Evolutionary conservation across 2,113 vertebrate genomes (phyloP).

Genomic region (Catharus minimus): DNA sequence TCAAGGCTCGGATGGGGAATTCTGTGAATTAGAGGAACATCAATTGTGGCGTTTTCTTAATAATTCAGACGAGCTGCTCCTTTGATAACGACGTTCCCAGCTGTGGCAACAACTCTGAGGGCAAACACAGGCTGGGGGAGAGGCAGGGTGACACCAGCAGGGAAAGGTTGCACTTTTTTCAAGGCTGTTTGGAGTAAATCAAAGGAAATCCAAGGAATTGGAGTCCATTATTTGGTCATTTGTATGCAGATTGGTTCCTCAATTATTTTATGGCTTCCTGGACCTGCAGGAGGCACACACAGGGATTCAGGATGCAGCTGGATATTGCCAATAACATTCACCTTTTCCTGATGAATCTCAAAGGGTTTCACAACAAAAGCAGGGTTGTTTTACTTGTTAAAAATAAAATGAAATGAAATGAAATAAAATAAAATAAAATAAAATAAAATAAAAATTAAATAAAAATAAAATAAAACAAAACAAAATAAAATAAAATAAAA

Average conservation of each 20-base stretch:
- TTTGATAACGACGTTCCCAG: slow-evolving; percentile 7
- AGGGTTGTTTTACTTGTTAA: not conserved
- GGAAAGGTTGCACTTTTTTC: not conserved
- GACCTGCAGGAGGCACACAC: not conserved
- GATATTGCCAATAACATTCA: not conserved
- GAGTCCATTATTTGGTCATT: not conserved
- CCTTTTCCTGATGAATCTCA: not conserved
- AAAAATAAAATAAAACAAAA: too few relatives aligned
- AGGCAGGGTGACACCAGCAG: not conserved
- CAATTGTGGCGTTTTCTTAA: slow-evolving; percentile 45
- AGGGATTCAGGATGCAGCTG: not conserved
- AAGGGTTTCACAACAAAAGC: not conserved
- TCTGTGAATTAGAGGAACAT: slow-evolving; percentile 52
- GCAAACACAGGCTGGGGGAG: not conserved
- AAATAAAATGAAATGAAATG: too few relatives aligned
- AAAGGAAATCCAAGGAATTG: not conserved
- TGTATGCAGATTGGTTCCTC: not conserved
- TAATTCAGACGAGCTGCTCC: slow-evolving; percentile 9
- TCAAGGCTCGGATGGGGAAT: slow-evolving; percentile 46
- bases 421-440: too few relatives aligned
- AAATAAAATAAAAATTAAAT: too few relatives aligned
- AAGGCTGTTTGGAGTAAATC: not conserved
- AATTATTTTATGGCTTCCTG: not conserved
- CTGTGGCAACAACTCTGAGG: not conserved
- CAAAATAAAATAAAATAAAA: too few relatives aligned